Evolutionary conservation across 2,888 invertebrate species (phyloP).

Genomic region (Caenorhabditis japonica): DNA sequence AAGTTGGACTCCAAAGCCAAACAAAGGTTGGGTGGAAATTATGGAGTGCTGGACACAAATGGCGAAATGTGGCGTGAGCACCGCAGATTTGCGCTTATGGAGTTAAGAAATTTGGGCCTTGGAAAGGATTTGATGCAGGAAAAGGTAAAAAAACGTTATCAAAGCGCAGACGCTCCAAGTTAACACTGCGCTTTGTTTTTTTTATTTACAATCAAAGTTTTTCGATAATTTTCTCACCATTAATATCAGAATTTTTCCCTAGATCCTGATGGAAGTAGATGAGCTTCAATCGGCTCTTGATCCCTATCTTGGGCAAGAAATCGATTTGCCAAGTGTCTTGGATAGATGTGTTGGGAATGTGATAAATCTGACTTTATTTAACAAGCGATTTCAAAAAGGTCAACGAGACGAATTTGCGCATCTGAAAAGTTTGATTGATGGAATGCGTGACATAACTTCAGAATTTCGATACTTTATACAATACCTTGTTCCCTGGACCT

Average conservation of each 20-base stretch:
- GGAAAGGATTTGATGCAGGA: conserved; percentile 25
- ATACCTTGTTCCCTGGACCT: conserved; percentile 12
- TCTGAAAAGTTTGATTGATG: conserved; percentile 10
- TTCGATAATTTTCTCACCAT: too few relatives aligned
- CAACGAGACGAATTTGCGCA: conserved; percentile 5
- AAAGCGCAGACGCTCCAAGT: not conserved
- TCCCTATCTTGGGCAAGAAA: conserved; percentile 3
- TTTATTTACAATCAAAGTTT: not conserved
- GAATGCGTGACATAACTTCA: not conserved
- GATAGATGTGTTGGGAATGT: conserved; percentile 44
- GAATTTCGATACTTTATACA: conserved; percentile 14
- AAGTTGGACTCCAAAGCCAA: conserved; percentile 2
- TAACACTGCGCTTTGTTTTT: too few relatives aligned
- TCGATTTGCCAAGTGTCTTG: conserved; percentile 12
- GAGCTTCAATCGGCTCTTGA: conserved; percentile 13
- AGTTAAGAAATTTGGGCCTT: conserved; percentile 30
- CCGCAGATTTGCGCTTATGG: conserved; percentile 19
- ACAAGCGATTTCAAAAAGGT: conserved; percentile 13
- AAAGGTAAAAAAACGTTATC: not conserved
- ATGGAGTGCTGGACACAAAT: conserved; percentile 19
- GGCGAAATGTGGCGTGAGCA: conserved; percentile 39
- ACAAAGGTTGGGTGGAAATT: not conserved
- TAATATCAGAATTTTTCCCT: too few relatives aligned
- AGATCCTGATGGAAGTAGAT: conserved; percentile 38
- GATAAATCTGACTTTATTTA: conserved; percentile 44